phyloP scores from a whole-genome alignment of 1,140 invertebrate genomes.

The Latrodectus geometricus region DNA sequence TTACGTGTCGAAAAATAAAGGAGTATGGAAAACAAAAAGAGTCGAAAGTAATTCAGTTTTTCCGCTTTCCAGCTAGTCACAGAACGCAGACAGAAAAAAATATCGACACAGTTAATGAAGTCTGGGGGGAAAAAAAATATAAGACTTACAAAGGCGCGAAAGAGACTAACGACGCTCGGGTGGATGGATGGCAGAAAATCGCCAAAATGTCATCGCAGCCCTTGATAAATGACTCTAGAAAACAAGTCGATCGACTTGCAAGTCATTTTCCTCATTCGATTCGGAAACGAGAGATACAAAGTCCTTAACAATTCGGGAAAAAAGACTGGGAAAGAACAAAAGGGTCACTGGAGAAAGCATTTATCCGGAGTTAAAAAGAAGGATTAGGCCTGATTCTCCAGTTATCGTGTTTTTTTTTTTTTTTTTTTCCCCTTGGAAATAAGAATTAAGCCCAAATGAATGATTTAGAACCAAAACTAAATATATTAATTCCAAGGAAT shows the following conservation, averaged over 20 bases:
- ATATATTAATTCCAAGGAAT: too few species aligned
- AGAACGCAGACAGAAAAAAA: slow-evolving; percentile 13
- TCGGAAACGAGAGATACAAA: slow-evolving; percentile 9
- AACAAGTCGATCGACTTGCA: neutral
- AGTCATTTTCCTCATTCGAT: slow-evolving; percentile 43
- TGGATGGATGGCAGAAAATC: slow-evolving; percentile 52
- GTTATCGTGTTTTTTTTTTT: too few species aligned
- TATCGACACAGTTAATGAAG: slow-evolving; percentile 56
- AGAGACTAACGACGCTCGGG: slow-evolving; percentile 47
- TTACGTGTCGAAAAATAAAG: slow-evolving; percentile 30
- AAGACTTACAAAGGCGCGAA: slow-evolving; percentile 18
- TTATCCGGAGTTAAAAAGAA: too few species aligned
- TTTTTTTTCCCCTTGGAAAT: too few species aligned
- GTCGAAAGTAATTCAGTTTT: slow-evolving; percentile 60
- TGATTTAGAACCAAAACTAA: too few species aligned
- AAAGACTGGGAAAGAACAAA: neutral
- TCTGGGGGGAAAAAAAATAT: slow-evolving; percentile 30
- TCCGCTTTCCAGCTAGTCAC: slow-evolving; percentile 29
- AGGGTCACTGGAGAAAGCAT: too few species aligned
- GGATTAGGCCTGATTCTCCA: too few species aligned
- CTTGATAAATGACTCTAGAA: slow-evolving; percentile 52
- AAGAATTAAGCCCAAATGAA: too few species aligned
- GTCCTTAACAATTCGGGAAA: neutral
- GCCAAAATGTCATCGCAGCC: slow-evolving; percentile 50
- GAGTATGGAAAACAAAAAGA: slow-evolving; percentile 22